These are phyloP conservation scores for Gonocerus acuteangulatus DNA, from an alignment of 2,888 invertebrate species.

Conservation along the genomic window DNA sequence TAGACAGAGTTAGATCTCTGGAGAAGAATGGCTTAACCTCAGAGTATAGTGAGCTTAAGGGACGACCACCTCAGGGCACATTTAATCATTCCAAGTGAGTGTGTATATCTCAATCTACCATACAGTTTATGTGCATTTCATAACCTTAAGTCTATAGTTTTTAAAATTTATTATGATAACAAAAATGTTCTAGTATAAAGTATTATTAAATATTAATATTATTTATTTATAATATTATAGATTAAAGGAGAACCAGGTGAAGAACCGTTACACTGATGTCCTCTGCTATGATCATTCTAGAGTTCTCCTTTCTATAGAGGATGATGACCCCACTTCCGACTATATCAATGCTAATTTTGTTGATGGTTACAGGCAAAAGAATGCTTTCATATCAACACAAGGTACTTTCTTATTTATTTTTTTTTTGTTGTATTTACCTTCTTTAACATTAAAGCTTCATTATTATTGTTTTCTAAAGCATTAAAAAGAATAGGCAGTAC, in stretches of 20 bases:
- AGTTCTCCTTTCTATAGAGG: conserved; percentile 70
- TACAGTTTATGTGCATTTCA: too few species aligned
- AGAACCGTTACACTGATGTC: conserved; percentile 91
- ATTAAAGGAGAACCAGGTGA: conserved; percentile 63
- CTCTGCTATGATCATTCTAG: conserved; percentile 92
- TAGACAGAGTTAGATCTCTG: conserved; percentile 64
- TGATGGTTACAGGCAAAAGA: conserved; percentile 94
- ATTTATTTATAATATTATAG: conserved; percentile 41
- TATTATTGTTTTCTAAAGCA: too few species aligned
- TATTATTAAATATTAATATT: too few species aligned
- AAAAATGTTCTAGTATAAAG: too few species aligned
- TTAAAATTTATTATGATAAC: too few species aligned
- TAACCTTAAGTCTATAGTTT: too few species aligned
- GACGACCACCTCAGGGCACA: conserved; percentile 74
- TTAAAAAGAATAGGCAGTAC: too few species aligned
- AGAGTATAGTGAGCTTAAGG: conserved; percentile 83
- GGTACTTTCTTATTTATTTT: conserved; percentile 49
- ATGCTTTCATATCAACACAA: conserved; percentile 96
- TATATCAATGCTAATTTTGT: conserved; percentile 98
- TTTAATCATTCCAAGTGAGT: conserved; percentile 51
- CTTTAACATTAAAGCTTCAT: too few species aligned
- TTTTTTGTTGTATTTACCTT: background rate
- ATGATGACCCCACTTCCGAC: conserved; percentile 71
- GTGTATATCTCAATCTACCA: too few species aligned
- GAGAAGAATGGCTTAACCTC: conserved; percentile 73